These are phyloP conservation scores for Papilio polytes DNA, from an alignment of 1,140 invertebrate genomes.

Conservation along the genomic window DNA sequence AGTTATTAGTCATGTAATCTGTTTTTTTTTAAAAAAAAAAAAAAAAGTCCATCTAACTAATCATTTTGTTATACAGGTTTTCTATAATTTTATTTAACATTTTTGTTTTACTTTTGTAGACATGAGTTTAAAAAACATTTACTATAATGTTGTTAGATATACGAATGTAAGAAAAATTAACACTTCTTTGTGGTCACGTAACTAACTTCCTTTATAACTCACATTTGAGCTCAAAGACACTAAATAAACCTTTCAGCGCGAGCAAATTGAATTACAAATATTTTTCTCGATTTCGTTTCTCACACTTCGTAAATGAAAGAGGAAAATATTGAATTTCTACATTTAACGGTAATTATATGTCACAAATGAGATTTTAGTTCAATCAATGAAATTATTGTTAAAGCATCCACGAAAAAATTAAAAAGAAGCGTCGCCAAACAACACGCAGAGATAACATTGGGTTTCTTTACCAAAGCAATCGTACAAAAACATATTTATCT, in stretches of 20 bases:
- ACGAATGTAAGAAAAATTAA: neutral
- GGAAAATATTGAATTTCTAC: slow-evolving; percentile 15
- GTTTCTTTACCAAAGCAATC: too few species aligned
- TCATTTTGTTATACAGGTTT: too few species aligned
- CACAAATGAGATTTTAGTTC: neutral
- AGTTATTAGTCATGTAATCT: too few species aligned
- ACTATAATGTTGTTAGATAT: neutral
- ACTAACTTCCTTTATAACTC: neutral
- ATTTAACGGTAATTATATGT: neutral
- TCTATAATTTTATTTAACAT: too few species aligned
- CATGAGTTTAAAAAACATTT: too few species aligned
- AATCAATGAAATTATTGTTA: too few species aligned
- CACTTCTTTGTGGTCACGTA: neutral
- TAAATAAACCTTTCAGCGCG: slow-evolving; percentile 17
- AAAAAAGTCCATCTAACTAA: too few species aligned
- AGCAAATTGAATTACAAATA: slow-evolving; percentile 27
- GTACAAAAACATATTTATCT: neutral
- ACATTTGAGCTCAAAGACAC: slow-evolving; percentile 1
- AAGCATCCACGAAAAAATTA: too few species aligned
- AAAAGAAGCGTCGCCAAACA: too few species aligned
- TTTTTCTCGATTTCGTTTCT: slow-evolving; percentile 29
- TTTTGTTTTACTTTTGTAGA: too few species aligned
- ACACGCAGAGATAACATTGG: too few species aligned
- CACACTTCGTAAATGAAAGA: neutral
- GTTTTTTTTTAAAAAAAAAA: too few species aligned